Evolutionary conservation across 2,113 vertebrate species (phyloP), one percentile per base, ranked within the genome.

Genomic region (Ptilorrhoa leucosticta): DNA sequence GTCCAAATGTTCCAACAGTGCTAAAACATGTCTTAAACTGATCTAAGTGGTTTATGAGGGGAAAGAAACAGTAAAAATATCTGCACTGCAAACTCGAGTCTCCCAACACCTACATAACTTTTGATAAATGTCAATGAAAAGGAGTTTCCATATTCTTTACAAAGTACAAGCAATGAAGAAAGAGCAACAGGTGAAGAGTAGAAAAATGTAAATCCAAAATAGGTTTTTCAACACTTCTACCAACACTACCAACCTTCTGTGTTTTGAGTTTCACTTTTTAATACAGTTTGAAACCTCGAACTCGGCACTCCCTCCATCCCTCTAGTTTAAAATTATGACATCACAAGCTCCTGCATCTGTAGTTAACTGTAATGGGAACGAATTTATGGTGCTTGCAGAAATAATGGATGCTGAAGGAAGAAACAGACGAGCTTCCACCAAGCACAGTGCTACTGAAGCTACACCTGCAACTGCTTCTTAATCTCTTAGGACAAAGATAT

Each of bases 231-330:
- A 77, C 20, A 37, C 44, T 60, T 77, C 45, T 64, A n/a, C n/a
- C n/a, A n/a, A n/a, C n/a, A n/a, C 51, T 45, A 77, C 10, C 10
- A 42, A 44, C 4, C 5, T 79, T 45, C 9, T 24, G 5, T 31
- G 8, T 56, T 71, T 42, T 40, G 28, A 83, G 23, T 50, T 91
- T 60, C 30, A 61, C 15, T 48, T 66, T 65, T 71, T n/a, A 84
- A 27, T 28, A 77, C 20, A 17, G 27, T 44, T 76, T 57, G 54
- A 88, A 92, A 73, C 30, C 15, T 39, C 6, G 8, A 53, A 79
- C 9, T 54, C 0, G 0, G n/a, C 33, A 66, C 5, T 53, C 30
- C 7, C 40, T 85, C 27, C 53, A 69, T 45, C 35, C 7, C 71
- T 75, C 39, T 50, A 37, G 33, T 81, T 96, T 72, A 83, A 87